Percentiles rank a stretch among this genome's conserved stretches.
phyloP scores from a whole-genome alignment of 1,140 invertebrate genomes.

The Anoplophora glabripennis region DNA sequence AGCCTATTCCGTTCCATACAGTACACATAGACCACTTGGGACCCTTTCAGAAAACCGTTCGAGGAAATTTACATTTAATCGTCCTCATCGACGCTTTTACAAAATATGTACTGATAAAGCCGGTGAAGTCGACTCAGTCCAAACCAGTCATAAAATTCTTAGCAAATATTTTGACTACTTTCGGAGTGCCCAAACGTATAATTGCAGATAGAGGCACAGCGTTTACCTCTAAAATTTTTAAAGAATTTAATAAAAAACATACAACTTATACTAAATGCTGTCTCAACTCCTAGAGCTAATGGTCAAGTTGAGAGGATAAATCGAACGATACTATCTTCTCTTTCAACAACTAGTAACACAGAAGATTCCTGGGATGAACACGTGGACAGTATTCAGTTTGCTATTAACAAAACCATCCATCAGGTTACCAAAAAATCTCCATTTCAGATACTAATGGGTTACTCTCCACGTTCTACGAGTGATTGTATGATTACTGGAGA shows the following conservation, averaged over 20 bases:
- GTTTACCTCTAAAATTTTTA: slow-evolving; percentile 34
- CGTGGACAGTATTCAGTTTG: slow-evolving; percentile 26
- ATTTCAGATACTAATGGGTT: not conserved
- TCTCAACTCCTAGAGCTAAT: slow-evolving; percentile 41
- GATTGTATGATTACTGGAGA: not conserved
- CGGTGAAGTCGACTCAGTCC: slow-evolving; percentile 7
- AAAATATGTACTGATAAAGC: slow-evolving; percentile 11
- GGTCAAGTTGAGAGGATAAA: slow-evolving; percentile 43
- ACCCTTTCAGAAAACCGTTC: slow-evolving; percentile 34
- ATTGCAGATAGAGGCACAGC: slow-evolving; percentile 33
- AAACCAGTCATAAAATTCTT: slow-evolving; percentile 9
- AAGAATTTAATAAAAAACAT: slow-evolving; percentile 36
- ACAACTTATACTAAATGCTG: slow-evolving; percentile 32
- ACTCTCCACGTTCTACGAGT: not conserved
- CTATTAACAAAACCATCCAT: slow-evolving; percentile 29
- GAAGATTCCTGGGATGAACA: slow-evolving; percentile 28
- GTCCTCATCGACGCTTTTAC: slow-evolving; percentile 15
- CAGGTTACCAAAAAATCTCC: slow-evolving; percentile 27
- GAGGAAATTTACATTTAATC: slow-evolving; percentile 11
- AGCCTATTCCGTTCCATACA: slow-evolving; percentile 35
- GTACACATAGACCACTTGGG: slow-evolving; percentile 40
- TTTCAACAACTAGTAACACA: slow-evolving; percentile 12
- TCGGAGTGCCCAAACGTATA: slow-evolving; percentile 25
- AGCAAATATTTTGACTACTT: slow-evolving; percentile 13
- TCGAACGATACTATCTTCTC: slow-evolving; percentile 17